Evolutionary conservation across 2,888 invertebrate species (phyloP), one percentile per base, ranked within the genome.

Genomic region (Agrilus cyanescens): DNA sequence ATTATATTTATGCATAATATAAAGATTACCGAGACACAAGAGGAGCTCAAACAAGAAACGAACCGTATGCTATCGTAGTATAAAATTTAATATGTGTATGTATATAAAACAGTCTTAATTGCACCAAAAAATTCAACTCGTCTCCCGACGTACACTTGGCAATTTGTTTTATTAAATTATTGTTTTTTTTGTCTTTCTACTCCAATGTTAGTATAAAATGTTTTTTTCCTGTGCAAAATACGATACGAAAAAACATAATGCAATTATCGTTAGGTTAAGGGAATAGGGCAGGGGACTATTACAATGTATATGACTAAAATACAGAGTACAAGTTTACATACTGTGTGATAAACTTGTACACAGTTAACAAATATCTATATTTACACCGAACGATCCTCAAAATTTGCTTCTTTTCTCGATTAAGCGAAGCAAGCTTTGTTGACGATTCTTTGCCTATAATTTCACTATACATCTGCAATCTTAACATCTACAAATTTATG

Each of bases 51-150:
- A 25, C 10, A 25, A 25, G 10, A 25, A 25, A 25, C 25, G 25
- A 25, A 25, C 25, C 25, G 10, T 25, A 25, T 25, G 2, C 25
- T 25, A 25, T 10, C 25, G 25, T 25, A 25, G 25, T 25, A 25
- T 25, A 25, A 25, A 25, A 25, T 25, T 25, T 25, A 25, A 25
- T 25, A 32, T 13, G 37, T 40, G 29, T 38, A 42, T 40, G 44
- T 47, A 47, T 57, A 55, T 50, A 60, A 58, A 61, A 61, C 65
- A 65, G 64, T 65, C 64, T 65, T 64, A 50, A 66, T 65, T 66
- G 65, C 65, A 66, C 64, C 62, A 60, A 60, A 58, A 51, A 44
- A 47, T 16, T 40, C 32, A 43, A 37, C 35, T 43, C 36, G 32
- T 31, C 42, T 44, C 40, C 35, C 40, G 45, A 41, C 45, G 35